Conservation (phyloP, 2,888 invertebrate species). For the Yponomeuta plumbellus region DNA sequence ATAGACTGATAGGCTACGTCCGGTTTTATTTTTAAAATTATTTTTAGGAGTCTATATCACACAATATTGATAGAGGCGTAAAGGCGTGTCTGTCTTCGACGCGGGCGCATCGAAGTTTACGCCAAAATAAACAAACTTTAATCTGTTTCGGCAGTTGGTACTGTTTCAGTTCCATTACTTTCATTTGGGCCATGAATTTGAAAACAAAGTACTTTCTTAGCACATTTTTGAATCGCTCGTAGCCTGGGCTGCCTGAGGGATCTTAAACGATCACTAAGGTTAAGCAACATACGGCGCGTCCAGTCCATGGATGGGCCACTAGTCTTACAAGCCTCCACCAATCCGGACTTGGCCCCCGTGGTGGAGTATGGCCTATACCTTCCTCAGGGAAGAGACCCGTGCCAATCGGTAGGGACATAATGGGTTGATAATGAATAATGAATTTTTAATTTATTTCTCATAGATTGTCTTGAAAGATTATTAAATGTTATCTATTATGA, state of each 20-base stretch:
- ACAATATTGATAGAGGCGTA: constrained; percentile 52
- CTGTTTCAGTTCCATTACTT: constrained; percentile 14
- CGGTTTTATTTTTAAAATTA: constrained; percentile 10
- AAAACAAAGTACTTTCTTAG: background rate
- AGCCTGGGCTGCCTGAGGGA: too few species aligned
- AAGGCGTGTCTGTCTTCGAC: constrained; percentile 63
- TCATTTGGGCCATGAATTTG: background rate
- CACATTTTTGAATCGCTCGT: too few species aligned
- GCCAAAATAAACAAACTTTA: constrained; percentile 68
- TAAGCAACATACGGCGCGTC: too few species aligned
- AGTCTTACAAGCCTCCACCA: too few species aligned
- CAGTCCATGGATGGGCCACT: too few species aligned
- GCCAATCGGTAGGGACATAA: too few species aligned
- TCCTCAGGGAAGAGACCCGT: too few species aligned
- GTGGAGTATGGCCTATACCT: too few species aligned
- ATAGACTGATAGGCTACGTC: background rate
- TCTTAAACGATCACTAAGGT: too few species aligned
- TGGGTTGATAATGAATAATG: too few species aligned
- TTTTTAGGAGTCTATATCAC: constrained; percentile 31
- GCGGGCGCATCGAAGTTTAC: constrained; percentile 52
- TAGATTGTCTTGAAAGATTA: background rate
- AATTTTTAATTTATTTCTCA: background rate
- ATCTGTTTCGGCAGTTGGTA: constrained; percentile 28
- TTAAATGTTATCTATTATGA: background rate
- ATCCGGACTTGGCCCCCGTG: too few species aligned